Evolutionary conservation across 2,797 vertebrate genomes (phyloP), one percentile per base, ranked within the genome.

Genomic region (Micrastur ruficollis): DNA sequence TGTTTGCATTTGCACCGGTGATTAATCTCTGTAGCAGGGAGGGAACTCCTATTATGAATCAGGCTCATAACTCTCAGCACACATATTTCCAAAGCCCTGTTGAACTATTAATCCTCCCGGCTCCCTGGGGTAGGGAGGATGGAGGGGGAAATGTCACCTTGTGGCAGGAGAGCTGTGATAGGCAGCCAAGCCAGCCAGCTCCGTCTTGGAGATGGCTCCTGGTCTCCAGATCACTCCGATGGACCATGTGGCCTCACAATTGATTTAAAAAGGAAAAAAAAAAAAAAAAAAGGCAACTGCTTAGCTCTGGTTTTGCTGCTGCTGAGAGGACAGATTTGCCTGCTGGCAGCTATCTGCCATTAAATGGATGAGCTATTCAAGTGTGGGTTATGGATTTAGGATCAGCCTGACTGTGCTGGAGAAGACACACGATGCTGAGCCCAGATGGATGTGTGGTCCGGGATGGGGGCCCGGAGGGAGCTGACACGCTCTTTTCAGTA

Each of bases 311-410:
- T 78, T 90, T 75, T 86, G 86, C 95, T 95, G 95, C 79, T 95
- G 95, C 96, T 95, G 95, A 95, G 95, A 96, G 93, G 96, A 94
- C 92, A 94, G 96, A 95, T 96, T 96, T 95, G 93, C 94, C 88
- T 94, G 92, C 90, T 96, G 95, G 96, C 96, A 95, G 95, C 94
- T 65, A 21, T 75, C 91, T 94, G 86, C 95, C 90, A 23, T 93
- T 91, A 81, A 75, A 89, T 46, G 93, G 82, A 83, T 95, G 95
- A 96, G 94, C 94, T 93, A 9, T 83, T 81, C 88, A 44, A 46
- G 94, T 93, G 94, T 86, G 94, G 95, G 95, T 84, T 91, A 71
- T 91, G 92, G 93, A 49, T 94, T 71, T 89, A 62, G 95, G 89
- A 85, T 89, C 92, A 80, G 91, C 47, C 90, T 87, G 95, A 2